Percentiles rank a stretch among this genome's conserved stretches.
Conservation (phyloP, 92 coral and sea anemone species). For the Porites rus region DNA sequence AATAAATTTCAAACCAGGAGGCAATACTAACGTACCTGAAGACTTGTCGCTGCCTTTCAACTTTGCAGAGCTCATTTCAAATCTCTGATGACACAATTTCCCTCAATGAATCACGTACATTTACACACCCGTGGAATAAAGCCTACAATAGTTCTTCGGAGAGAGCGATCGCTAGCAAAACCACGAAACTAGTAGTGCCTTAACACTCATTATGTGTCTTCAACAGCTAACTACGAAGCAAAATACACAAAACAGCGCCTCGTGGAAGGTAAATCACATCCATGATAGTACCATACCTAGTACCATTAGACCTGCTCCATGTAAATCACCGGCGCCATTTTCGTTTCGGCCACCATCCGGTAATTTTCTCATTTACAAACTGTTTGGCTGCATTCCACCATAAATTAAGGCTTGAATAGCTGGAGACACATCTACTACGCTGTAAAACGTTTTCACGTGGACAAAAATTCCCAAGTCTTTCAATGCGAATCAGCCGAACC, state of each 20-base stretch:
- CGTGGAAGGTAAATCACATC: constrained; percentile 4
- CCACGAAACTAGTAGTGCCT: not conserved
- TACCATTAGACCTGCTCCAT: not conserved
- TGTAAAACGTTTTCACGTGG: constrained; percentile 21
- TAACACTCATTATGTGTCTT: not conserved
- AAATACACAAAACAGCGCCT: constrained; percentile 12
- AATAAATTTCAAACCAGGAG: not conserved
- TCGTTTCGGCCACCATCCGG: constrained; percentile 23
- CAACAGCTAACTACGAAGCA: not conserved
- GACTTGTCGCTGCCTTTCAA: constrained; percentile 10
- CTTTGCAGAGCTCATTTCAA: constrained; percentile 35
- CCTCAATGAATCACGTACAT: not conserved
- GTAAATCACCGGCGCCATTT: constrained; percentile 38
- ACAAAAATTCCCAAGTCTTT: constrained; percentile 14
- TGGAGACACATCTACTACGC: not conserved
- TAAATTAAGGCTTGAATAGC: not conserved
- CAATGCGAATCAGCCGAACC: constrained; percentile 15
- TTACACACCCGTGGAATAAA: constrained; percentile 7
- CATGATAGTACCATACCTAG: constrained; percentile 4
- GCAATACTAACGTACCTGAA: constrained; percentile 28
- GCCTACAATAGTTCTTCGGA: not conserved
- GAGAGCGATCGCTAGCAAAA: constrained; percentile 21
- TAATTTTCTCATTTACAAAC: constrained; percentile 37
- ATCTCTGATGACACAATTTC: constrained; percentile 6
- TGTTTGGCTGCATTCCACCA: constrained; percentile 28